Conservation (phyloP, 2,113 vertebrate genomes). For the Noctilio leporinus region DNA sequence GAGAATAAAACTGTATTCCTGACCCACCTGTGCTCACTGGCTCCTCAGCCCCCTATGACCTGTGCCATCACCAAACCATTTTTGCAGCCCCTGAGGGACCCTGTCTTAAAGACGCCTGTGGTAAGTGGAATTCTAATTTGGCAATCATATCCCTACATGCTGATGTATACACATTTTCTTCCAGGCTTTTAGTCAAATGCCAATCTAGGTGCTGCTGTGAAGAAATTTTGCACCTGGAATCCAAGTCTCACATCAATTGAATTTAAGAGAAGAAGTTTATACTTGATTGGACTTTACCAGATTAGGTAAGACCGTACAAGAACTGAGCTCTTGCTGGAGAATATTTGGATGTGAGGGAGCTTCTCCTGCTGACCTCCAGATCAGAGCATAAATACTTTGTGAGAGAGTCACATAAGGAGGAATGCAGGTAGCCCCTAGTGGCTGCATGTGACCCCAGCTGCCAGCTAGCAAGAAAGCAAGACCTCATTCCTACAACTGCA, state of each 20-base stretch:
- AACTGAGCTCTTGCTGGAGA: not conserved
- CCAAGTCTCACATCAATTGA: not conserved
- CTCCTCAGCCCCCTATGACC: too few relatives aligned
- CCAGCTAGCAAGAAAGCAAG: not conserved
- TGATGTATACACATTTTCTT: not conserved
- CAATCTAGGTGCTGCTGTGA: not conserved
- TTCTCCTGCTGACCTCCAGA: not conserved
- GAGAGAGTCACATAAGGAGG: not conserved
- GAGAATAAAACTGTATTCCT: not conserved
- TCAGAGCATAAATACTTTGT: not conserved
- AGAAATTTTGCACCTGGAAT: not conserved
- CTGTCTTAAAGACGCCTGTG: not conserved
- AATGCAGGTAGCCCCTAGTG: not conserved
- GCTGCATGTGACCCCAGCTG: not conserved
- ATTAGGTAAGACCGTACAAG: not conserved
- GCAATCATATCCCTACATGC: too few relatives aligned
- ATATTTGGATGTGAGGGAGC: not conserved
- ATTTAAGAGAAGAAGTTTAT: not conserved
- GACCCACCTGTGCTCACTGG: not conserved
- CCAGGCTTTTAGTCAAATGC: not conserved
- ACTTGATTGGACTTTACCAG: not conserved
- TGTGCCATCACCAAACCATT: not conserved
- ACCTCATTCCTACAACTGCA: too few relatives aligned
- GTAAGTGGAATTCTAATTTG: not conserved
- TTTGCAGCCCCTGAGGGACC: not conserved